phyloP scores from a whole-genome alignment of 2,888 invertebrate species.

The Hirtodrosophila duncani region DNA sequence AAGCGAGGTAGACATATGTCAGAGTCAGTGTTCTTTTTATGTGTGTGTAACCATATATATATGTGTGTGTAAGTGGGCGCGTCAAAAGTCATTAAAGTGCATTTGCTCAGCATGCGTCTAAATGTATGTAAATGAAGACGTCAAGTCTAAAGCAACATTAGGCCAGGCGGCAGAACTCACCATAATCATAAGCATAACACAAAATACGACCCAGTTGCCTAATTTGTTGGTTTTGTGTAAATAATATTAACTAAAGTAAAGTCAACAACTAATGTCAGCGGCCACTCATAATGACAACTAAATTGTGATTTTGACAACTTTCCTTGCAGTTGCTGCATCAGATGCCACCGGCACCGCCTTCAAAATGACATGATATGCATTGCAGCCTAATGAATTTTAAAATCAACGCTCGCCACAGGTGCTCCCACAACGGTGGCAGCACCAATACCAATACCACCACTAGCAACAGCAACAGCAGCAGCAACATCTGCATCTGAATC shows the following conservation, averaged over 20 bases:
- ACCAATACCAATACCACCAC: too few relatives aligned
- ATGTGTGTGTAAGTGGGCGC: slow-evolving; percentile 49
- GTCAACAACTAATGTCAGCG: neutral
- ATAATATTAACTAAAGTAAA: slow-evolving; percentile 29
- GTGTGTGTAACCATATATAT: too few relatives aligned
- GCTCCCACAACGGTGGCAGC: slow-evolving; percentile 29
- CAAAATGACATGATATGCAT: slow-evolving; percentile 60
- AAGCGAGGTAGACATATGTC: slow-evolving; percentile 8
- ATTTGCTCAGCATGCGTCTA: slow-evolving; percentile 30
- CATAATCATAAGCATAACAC: too few relatives aligned
- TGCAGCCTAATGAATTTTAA: slow-evolving; percentile 77
- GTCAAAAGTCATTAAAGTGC: slow-evolving; percentile 57
- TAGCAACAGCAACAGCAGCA: neutral
- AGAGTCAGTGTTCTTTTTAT: slow-evolving; percentile 5
- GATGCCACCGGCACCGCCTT: slow-evolving; percentile 43
- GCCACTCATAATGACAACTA: slow-evolving; percentile 61
- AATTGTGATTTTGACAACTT: slow-evolving; percentile 48
- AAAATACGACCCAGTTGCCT: slow-evolving; percentile 33
- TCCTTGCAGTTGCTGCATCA: slow-evolving; percentile 50
- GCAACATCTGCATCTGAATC: neutral
- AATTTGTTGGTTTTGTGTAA: slow-evolving; percentile 37
- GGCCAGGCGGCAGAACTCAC: too few relatives aligned
- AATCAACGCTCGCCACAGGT: slow-evolving; percentile 74
- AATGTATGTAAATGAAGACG: slow-evolving; percentile 8
- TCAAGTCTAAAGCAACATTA: too few relatives aligned